These are phyloP conservation scores for Flexamia atlantica DNA, from an alignment of 2,888 invertebrate species.

Conservation along the genomic window DNA sequence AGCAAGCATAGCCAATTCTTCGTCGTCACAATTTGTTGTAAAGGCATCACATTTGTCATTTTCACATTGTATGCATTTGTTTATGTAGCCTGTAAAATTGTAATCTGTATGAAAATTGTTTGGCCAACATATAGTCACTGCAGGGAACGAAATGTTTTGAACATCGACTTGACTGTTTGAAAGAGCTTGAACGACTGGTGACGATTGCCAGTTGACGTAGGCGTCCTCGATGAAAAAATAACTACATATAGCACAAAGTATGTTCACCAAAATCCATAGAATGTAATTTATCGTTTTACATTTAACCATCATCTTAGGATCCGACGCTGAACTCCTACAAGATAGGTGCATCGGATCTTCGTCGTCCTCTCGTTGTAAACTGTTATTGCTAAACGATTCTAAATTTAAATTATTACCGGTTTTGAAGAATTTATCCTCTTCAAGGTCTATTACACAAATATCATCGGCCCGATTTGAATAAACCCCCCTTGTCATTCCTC, in stretches of 20 bases:
- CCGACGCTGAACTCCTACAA: no score
- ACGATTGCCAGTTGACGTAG: not conserved
- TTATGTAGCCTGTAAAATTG: not conserved
- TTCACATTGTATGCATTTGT: not conserved
- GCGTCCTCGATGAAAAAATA: not conserved
- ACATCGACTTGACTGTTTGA: constrained; percentile 4
- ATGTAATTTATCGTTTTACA: not conserved
- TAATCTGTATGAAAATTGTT: not conserved
- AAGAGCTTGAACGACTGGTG: constrained; percentile 10
- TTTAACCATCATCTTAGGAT: not conserved
- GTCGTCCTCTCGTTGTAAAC: no score
- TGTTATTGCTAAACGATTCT: no score
- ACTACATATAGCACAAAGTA: not conserved
- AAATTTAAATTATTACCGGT: no score
- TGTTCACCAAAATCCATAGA: not conserved
- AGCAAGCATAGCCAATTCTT: not conserved
- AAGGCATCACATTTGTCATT: not conserved
- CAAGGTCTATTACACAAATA: no score
- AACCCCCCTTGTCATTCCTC: no score
- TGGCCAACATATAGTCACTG: not conserved
- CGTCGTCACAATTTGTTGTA: not conserved
- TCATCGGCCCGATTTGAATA: no score
- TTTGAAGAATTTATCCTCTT: no score
- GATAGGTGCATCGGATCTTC: no score
- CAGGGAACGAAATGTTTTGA: not conserved